Evolutionary conservation across 1,140 invertebrate genomes (phyloP), one percentile per base, ranked within the genome.

Genomic region (Hyles vespertilio): DNA sequence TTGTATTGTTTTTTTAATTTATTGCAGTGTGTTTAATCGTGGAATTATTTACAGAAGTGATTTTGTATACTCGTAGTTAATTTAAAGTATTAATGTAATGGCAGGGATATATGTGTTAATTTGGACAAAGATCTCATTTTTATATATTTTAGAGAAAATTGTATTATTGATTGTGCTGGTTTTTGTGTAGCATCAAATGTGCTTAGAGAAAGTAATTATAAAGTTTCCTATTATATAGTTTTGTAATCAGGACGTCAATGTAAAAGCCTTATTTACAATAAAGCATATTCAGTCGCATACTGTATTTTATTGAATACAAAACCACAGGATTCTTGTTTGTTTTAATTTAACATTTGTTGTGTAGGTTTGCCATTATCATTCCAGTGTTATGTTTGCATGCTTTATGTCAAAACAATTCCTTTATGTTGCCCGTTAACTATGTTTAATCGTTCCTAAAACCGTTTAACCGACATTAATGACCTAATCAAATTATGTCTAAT

Each of bases 261-360:
- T 87, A 77, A 69, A 78, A 76, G 75, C 75, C 78, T 81, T 81
- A 80, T 84, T 88, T 85, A 74, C 82, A 86, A 88, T 86, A 88
- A 85, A 85, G 72, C 71, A 81, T 88, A 84, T 84, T 84, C 79
- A 79, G 72, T 77, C 74, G 70, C 66, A 77, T 70, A 67, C 54
- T 58, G 81, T 79, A 84, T 88, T 88, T 86, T 79, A 87, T 87
- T 88, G 77, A 75, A 72, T 53, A 72, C 56, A 52, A 65, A 56
- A 78, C 74, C 67, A 68, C 61, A 67, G 57, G 36, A 40, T 5
- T 66, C 36, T 63, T 54, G 71, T 70, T 81, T 87, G 49, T 77
- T 83, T 76, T 74, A 56, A 58, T 59, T 75, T 77, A 81, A 67
- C 76, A 72, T 84, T 88, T 69, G 76, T 85, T 85, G 83, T 88